Evolutionary conservation across 2,797 vertebrate species (phyloP).

Genomic region (Megaceryle alcyon): DNA sequence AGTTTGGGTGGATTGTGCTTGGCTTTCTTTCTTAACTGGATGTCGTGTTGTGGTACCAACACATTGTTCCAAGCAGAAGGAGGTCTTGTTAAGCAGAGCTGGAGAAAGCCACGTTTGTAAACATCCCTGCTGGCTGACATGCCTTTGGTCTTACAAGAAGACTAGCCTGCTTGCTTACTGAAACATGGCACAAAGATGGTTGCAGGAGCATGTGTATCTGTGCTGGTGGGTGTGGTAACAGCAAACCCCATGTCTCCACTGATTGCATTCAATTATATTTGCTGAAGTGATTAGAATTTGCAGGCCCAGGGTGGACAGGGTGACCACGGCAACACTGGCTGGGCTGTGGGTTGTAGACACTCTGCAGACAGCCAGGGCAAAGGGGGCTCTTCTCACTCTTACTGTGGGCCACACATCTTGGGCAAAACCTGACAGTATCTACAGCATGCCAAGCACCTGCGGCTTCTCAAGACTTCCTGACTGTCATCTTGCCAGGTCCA

Average conservation of each 20-base stretch:
- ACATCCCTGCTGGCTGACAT: neutral
- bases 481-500: neutral
- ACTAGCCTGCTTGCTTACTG: neutral
- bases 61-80: slow-evolving; percentile 57
- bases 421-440: neutral
- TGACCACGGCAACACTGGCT: neutral
- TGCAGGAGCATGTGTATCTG: neutral
- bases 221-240: neutral
- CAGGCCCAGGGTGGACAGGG: neutral
- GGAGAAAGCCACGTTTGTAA: slow-evolving; percentile 46
- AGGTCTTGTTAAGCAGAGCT: slow-evolving; percentile 11
- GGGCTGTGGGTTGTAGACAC: neutral
- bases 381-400: neutral
- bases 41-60: slow-evolving; percentile 47
- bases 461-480: neutral
- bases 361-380: neutral
- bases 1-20: slow-evolving; percentile 14
- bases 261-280: neutral
- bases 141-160: neutral
- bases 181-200: neutral
- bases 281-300: neutral
- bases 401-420: rapidly evolving
- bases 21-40: slow-evolving; percentile 45
- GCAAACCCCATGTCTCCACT: neutral
- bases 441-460: neutral